Evolutionary conservation across 2,888 invertebrate species (phyloP).

Genomic region (Parnassius apollo): DNA sequence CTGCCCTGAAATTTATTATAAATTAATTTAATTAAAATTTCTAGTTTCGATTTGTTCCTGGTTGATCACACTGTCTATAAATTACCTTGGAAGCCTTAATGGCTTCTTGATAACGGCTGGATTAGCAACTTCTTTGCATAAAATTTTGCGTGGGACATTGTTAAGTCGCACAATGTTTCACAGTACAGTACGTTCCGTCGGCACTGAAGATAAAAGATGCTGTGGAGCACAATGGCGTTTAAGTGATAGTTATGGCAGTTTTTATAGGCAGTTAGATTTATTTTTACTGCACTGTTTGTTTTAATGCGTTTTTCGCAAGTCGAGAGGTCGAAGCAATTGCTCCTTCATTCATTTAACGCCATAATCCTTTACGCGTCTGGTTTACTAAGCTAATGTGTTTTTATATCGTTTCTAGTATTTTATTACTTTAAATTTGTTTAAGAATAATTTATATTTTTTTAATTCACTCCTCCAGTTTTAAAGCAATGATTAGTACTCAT

Average conservation of each 20-base stretch:
- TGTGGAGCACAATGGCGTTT: constrained; percentile 69
- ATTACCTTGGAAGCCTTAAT: constrained; percentile 41
- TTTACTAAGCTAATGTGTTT: constrained; percentile 36
- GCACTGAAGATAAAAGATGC: constrained; percentile 59
- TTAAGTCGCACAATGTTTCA: constrained; percentile 54
- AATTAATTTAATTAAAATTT: constrained; percentile 50
- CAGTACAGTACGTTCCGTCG: constrained; percentile 54
- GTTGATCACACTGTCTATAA: constrained; percentile 49
- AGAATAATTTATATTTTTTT: too few relatives aligned
- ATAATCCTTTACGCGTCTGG: constrained; percentile 43
- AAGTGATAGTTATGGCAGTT: constrained; percentile 81
- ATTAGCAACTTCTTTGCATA: constrained; percentile 30
- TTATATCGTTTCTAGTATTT: constrained; percentile 22
- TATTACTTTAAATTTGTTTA: neutral
- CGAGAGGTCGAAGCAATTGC: constrained; percentile 66
- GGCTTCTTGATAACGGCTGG: constrained; percentile 16
- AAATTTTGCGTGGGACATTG: constrained; percentile 48
- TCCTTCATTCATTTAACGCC: constrained; percentile 56
- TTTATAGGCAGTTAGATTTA: constrained; percentile 82
- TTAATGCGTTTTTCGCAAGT: constrained; percentile 75
- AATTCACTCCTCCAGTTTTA: too few relatives aligned
- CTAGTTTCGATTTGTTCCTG: constrained; percentile 36
- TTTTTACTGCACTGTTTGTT: constrained; percentile 80
- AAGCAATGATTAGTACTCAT: too few relatives aligned
- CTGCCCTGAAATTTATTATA: constrained; percentile 25